Evolutionary conservation across 2,113 vertebrate genomes (phyloP), one percentile per base, ranked within the genome.

Genomic region (Pogonocichla stellata): DNA sequence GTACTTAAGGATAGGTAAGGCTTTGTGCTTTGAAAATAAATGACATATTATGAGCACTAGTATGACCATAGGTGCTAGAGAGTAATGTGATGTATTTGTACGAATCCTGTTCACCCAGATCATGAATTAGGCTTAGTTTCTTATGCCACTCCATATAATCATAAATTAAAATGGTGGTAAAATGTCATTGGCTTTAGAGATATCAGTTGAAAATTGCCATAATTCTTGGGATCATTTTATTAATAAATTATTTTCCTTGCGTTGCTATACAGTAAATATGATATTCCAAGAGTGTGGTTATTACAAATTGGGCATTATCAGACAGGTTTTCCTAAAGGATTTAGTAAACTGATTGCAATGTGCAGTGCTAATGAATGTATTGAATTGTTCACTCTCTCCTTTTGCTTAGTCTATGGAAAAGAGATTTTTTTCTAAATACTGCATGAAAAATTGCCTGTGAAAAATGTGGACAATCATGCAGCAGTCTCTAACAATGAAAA

Each of bases 141-240:
- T 90, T 85, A 85, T 82, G n/a, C 45, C 24, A 88, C 22, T 82
- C 48, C 56, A 91, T 88, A 93, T 85, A 92, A 92, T 60, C 48
- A 47, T 95, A 92, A 90, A 96, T 90, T 96, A 84, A 95, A 95
- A 95, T 43, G 15, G 34, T 71, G 69, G 92, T 91, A 90, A 89
- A 88, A 86, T 86, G 57, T 88, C 54, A 47, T 71, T 86, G 48
- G 60, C 47, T 91, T 90, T 87, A 75, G 77, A 92, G 26, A 86
- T 80, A 86, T 17, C 47, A 86, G 36, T 9, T 91, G 74, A 95
- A 95, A 96, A 51, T 50, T 10, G 20, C 42, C 54, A 40, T 70
- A n/a, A 50, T 64, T 92, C 82, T 83, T 5, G 0, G 34, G 65
- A 84, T 40, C 88, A 34, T 45, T 75, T 78, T 84, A 45, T 92